A percentile compares a stretch with the other conserved stretches of the same genome.
These are phyloP conservation scores for Epinotia nisella DNA, from an alignment of 2,888 invertebrate genomes.

Conservation along the genomic window DNA sequence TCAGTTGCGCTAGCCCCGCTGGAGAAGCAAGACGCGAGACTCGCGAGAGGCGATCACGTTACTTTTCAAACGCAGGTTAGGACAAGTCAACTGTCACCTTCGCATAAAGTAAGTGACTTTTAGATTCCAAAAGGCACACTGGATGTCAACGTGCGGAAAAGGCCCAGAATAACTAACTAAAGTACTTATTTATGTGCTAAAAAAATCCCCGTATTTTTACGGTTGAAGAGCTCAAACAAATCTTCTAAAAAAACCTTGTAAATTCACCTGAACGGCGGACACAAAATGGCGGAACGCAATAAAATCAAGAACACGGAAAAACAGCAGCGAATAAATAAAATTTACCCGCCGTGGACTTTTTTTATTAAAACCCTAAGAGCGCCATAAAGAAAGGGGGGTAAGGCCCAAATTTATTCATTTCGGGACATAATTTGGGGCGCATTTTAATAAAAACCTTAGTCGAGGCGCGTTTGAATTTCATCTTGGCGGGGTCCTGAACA, in stretches of 20 bases:
- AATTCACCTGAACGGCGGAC: conserved; percentile 38
- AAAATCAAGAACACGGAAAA: conserved; percentile 46
- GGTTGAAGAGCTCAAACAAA: conserved; percentile 18
- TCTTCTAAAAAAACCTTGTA: conserved; percentile 30
- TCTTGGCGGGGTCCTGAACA: conserved; percentile 36
- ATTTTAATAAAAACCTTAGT: conserved; percentile 71
- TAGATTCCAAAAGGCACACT: too few species aligned
- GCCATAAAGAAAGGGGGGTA: conserved; percentile 64
- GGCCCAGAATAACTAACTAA: too few species aligned
- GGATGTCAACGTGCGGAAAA: too few species aligned
- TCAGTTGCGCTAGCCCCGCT: too few species aligned
- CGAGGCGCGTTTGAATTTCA: conserved; percentile 53
- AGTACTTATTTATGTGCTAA: too few species aligned
- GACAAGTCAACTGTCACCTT: too few species aligned
- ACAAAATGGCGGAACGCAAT: conserved; percentile 45
- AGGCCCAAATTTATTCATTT: conserved; percentile 72
- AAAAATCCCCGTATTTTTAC: conserved; percentile 8
- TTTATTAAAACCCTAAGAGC: conserved; percentile 65
- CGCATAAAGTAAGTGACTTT: too few species aligned
- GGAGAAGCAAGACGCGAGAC: too few species aligned
- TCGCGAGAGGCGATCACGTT: too few species aligned
- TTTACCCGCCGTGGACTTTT: conserved; percentile 60
- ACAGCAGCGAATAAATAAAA: conserved; percentile 55
- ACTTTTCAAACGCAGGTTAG: too few species aligned
- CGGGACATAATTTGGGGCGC: conserved; percentile 70